phyloP scores from a whole-genome alignment of 2,113 vertebrate genomes.

The Desmodus rotundus region DNA sequence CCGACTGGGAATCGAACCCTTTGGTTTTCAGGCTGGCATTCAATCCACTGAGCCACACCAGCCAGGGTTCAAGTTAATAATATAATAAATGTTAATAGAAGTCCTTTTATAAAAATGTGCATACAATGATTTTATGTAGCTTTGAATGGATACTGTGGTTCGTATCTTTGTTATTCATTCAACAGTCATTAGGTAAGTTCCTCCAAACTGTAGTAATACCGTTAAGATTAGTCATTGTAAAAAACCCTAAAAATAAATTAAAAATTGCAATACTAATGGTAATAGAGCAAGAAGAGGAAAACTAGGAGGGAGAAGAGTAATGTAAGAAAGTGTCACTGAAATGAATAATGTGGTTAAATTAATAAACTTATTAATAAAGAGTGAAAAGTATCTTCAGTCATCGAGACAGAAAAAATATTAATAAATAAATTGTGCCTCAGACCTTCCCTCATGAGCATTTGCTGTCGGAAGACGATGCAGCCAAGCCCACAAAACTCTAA shows the following conservation, averaged over 20 bases:
- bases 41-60: too few species aligned
- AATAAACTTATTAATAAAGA: not conserved
- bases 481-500: not conserved
- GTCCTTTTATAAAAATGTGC: not conserved
- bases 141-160: not conserved
- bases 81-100: constrained; percentile 16
- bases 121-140: not conserved
- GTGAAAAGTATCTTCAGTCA: not conserved
- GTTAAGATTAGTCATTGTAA: not conserved
- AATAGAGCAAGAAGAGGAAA: constrained; percentile 8
- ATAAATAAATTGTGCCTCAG: not conserved
- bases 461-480: not conserved
- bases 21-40: too few species aligned
- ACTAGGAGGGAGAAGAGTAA: not conserved
- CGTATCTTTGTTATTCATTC: not conserved
- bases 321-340: not conserved
- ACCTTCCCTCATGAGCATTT: not conserved
- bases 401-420: not conserved
- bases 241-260: not conserved
- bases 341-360: not conserved
- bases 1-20: too few species aligned
- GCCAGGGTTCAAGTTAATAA: not conserved
- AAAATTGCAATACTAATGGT: not conserved
- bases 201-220: not conserved
- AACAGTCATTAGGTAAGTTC: not conserved